Conservation (phyloP, 92 coral and sea anemone genomes). For the Actinernus sp. region DNA sequence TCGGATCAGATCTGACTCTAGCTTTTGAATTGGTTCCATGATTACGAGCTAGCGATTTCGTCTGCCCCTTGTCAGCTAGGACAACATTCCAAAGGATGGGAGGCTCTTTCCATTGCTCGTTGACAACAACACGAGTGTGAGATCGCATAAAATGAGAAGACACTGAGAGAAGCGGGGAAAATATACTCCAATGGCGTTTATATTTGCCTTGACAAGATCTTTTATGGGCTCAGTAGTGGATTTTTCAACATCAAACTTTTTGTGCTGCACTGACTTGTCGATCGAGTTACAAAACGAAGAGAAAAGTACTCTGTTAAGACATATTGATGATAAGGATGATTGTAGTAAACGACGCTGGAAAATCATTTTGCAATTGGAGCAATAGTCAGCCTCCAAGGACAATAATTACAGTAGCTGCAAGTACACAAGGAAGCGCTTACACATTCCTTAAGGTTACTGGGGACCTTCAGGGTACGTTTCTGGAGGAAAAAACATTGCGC, state of each 20-base stretch:
- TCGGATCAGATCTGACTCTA: neutral
- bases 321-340: no score
- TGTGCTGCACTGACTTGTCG: constrained; percentile 40
- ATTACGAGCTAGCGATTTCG: constrained; percentile 57
- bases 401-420: no score
- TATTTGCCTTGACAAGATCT: no score
- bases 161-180: constrained; percentile 54
- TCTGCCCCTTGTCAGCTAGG: constrained; percentile 62
- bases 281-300: no score
- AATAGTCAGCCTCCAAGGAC: no score
- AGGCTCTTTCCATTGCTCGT: constrained; percentile 55
- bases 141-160: constrained; percentile 52
- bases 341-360: no score
- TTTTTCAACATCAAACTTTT: constrained; percentile 11
- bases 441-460: no score
- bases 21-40: constrained; percentile 35
- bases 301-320: no score
- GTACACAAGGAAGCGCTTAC: no score
- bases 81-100: constrained; percentile 62
- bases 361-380: no score
- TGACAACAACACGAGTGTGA: constrained; percentile 30
- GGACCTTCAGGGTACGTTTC: no score
- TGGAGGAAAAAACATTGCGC: no score
- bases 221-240: constrained; percentile 10
- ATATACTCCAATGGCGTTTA: constrained; percentile 14